A percentile compares a stretch with the other conserved stretches of the same genome.
These are phyloP conservation scores for Chaenogobius annularis DNA, from an alignment of 2,113 vertebrate species.

Conservation along the genomic window DNA sequence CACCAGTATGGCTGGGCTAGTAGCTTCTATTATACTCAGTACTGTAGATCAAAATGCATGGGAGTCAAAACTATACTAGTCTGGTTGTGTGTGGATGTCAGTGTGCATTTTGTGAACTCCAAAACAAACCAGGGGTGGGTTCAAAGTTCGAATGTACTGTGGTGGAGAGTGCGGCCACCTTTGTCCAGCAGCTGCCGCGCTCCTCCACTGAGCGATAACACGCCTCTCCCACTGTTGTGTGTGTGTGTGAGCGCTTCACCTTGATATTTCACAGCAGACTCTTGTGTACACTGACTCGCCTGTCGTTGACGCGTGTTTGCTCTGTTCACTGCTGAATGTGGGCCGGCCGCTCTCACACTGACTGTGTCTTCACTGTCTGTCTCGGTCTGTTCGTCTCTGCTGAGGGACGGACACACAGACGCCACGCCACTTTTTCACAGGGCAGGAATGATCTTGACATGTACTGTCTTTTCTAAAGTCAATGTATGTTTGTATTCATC, in stretches of 20 bases:
- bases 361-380: constrained; percentile 67
- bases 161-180: constrained; percentile 72
- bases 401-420: constrained; percentile 42
- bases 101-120: constrained; percentile 31
- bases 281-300: constrained; percentile 66
- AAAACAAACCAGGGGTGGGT: constrained; percentile 43
- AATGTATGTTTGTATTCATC: constrained; percentile 75
- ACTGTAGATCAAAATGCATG: constrained; percentile 77
- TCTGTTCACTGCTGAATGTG: constrained; percentile 67
- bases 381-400: constrained; percentile 53
- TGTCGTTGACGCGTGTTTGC: constrained; percentile 52
- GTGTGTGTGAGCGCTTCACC: constrained; percentile 53
- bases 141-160: constrained; percentile 70
- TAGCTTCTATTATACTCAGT: constrained; percentile 80
- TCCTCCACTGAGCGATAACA: constrained; percentile 73
- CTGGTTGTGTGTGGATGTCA: constrained; percentile 58
- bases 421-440: constrained; percentile 59
- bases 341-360: constrained; percentile 57
- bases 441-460: constrained; percentile 67
- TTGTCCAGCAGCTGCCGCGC: constrained; percentile 61
- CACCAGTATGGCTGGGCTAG: constrained; percentile 76
- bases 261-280: constrained; percentile 69
- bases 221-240: constrained; percentile 58
- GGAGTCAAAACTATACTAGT: constrained; percentile 73
- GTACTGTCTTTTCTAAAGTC: constrained; percentile 78